Base-by-base conservation (phyloP, 2,797 vertebrate genomes). In the Amniataba percoides region DNA sequence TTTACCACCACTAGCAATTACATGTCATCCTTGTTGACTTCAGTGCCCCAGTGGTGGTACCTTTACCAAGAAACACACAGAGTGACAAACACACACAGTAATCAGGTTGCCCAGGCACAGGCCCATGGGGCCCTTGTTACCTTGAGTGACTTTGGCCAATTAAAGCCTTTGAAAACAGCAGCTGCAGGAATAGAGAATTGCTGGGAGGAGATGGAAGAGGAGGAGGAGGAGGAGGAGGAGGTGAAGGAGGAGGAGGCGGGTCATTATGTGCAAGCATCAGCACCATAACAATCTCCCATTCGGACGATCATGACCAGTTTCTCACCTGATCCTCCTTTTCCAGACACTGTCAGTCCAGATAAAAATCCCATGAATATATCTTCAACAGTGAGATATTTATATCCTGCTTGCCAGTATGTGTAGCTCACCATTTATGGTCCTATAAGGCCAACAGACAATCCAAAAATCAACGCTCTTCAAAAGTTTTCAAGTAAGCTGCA, bases 91-190 rank as follows among this genome's bases (percentile, higher is more conserved):
- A 52, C 58, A 57, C 75, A 59, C 39, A 69, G 46, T 84, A 82
- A 89, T 80, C 80, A 78, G 56, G 84, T 90, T 89, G 78, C 78
- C 57, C 81, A 87, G 87, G 78, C 85, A 88, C 84, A 82, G 61
- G 60, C 87, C 83, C 83, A 77, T 66, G 73, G 71, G 79, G 79
- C 77, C 67, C 62, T 74, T 73, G 79, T 87, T 89, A 91, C 89
- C 90, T 91, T 88, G 77, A 88, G 66, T 87, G 89, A 90, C 88
- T 90, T 90, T 90, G 82, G 51, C 88, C 90, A 92, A 88, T 91
- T 90, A 92, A 81, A 90, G 55, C 78, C 63, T 87, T 76, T 89
- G 82, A 88, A 91, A 92, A 82, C 77, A 88, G 80, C 77, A 80
- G 87, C 84, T 84, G 68, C 64, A 77, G 74, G 40, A 88, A 75